Evolutionary conservation across 2,113 vertebrate genomes (phyloP).

Genomic region (Psammodynastes pulverulentus): DNA sequence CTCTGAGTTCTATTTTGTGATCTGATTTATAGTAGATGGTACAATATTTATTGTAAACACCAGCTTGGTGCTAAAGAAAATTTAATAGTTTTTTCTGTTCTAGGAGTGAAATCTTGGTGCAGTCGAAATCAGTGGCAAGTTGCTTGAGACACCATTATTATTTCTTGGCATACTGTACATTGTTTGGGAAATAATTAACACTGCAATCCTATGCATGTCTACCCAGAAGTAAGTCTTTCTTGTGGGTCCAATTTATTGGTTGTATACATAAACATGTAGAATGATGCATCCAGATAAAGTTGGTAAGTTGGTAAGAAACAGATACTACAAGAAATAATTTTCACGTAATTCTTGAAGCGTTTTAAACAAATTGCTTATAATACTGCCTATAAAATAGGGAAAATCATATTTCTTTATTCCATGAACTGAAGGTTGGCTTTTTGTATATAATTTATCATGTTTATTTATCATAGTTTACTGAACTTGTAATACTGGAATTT

Average conservation of each 20-base stretch:
- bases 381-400: not conserved
- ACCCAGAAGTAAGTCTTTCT: not conserved
- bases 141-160: not conserved
- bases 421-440: not conserved
- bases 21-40: not conserved
- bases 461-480: not conserved
- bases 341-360: not conserved
- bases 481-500: not conserved
- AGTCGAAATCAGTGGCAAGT: not conserved
- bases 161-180: not conserved
- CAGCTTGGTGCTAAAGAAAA: not conserved
- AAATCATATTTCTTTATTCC: not conserved
- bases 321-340: not conserved
- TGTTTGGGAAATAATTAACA: not conserved
- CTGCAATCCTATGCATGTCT: not conserved
- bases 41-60: not conserved
- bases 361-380: not conserved
- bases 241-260: not conserved
- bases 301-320: not conserved
- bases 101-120: not conserved
- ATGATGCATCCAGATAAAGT: not conserved
- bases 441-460: not conserved
- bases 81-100: constrained; percentile 23
- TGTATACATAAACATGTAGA: not conserved
- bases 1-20: not conserved